Percentiles rank a stretch among this genome's conserved stretches.
These are phyloP conservation scores for Sipha maydis DNA, from an alignment of 2,888 invertebrate genomes.

Conservation along the genomic window DNA sequence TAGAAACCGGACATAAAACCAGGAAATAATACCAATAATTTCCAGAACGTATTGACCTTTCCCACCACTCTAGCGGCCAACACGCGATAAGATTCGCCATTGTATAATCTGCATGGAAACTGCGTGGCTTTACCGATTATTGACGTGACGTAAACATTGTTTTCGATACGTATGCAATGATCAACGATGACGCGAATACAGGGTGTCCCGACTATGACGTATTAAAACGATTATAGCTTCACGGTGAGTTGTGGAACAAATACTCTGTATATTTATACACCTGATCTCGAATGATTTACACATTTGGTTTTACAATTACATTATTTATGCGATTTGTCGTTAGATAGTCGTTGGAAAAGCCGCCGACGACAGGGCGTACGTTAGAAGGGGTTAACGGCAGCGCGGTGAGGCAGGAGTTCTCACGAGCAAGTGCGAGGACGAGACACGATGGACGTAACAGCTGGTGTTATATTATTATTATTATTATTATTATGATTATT, in stretches of 20 bases:
- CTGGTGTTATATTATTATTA: background rate
- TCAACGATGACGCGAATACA: background rate
- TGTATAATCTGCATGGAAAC: constrained; percentile 1
- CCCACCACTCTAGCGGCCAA: background rate
- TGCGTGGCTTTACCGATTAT: background rate
- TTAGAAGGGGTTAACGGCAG: too few relatives aligned
- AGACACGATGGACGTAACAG: background rate
- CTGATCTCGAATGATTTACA: background rate
- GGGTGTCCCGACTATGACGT: too few relatives aligned
- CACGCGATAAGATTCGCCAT: background rate
- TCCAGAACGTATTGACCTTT: constrained; percentile 2
- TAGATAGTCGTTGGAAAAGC: background rate
- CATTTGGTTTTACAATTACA: background rate
- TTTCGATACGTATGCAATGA: background rate
- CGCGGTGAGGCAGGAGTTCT: too few relatives aligned
- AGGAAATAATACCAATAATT: background rate
- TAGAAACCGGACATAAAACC: background rate
- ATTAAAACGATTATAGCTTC: too few relatives aligned
- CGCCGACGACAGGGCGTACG: too few relatives aligned
- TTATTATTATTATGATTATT: background rate
- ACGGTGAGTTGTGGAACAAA: too few relatives aligned
- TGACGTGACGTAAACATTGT: constrained; percentile 32
- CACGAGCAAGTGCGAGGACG: background rate
- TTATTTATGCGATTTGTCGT: background rate
- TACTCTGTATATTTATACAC: too few relatives aligned